A percentile compares a stretch with the other conserved stretches of the same genome.
Conservation (phyloP, 1,140 invertebrate species). For the Cyphomyrmex costatus region DNA sequence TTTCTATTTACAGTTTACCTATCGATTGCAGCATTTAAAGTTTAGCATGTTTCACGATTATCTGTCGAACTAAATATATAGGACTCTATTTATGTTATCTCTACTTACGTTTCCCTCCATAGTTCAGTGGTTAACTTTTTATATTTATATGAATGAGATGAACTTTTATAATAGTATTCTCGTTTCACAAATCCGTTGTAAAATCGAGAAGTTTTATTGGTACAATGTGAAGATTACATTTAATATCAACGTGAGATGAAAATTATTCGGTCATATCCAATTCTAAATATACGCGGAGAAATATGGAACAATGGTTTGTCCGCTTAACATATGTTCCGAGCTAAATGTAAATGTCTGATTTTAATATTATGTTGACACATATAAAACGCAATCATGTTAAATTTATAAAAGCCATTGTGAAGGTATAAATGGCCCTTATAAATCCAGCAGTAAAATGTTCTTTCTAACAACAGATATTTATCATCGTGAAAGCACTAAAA, state of each 20-base stretch:
- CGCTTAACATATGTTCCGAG: background rate
- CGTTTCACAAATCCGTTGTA: background rate
- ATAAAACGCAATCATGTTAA: background rate
- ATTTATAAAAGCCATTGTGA: conserved; percentile 31
- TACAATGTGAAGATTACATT: conserved; percentile 16
- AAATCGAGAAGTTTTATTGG: conserved; percentile 4
- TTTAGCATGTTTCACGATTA: conserved; percentile 2
- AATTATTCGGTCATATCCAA: background rate
- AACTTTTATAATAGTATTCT: background rate
- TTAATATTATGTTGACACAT: conserved; percentile 35
- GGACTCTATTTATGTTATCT: background rate
- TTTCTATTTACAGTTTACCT: background rate
- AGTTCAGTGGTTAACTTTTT: background rate
- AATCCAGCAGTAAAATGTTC: background rate
- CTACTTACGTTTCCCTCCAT: background rate
- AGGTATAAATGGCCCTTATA: background rate
- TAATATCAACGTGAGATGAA: conserved; percentile 16
- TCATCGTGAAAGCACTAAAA: background rate
- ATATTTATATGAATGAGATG: background rate
- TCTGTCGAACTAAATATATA: background rate
- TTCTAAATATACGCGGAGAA: conserved; percentile 25
- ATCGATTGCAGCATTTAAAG: background rate
- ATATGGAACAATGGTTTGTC: conserved; percentile 29
- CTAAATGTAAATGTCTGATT: conserved; percentile 41
- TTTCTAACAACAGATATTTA: background rate